Conservation (phyloP, 2,797 vertebrate genomes). For the Rhynchotus rufescens region DNA sequence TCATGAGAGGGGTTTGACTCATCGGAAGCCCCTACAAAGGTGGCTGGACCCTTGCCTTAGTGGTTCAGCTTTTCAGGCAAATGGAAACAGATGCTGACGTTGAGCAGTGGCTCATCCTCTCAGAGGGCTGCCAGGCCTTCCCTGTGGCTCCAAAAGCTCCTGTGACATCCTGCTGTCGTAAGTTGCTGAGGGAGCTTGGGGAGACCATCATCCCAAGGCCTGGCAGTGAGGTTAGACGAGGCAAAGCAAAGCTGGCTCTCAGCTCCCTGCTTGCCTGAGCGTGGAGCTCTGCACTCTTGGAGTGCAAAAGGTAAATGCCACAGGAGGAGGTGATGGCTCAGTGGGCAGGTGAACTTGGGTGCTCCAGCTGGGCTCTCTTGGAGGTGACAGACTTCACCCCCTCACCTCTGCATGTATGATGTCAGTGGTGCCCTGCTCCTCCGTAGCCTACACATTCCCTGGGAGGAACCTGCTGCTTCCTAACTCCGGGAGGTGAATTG, state of each 20-base stretch:
- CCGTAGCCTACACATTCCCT: not conserved
- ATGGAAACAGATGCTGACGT: slow-evolving; percentile 48
- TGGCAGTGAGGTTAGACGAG: not conserved
- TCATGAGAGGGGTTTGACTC: slow-evolving; percentile 51
- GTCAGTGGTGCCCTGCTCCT: not conserved
- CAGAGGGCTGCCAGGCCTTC: not conserved
- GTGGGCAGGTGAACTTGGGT: not conserved
- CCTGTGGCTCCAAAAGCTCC: not conserved
- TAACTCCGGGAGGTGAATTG: not conserved
- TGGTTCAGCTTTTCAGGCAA: slow-evolving; percentile 17
- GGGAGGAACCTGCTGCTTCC: not conserved
- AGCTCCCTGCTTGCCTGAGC: not conserved
- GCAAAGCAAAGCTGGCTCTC: not conserved
- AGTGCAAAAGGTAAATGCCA: not conserved
- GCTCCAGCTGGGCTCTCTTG: not conserved
- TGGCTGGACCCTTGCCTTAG: slow-evolving; percentile 48
- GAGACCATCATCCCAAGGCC: not conserved
- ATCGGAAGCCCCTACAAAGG: slow-evolving; percentile 59
- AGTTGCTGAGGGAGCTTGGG: not conserved
- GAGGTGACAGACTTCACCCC: not conserved
- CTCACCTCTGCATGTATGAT: not conserved
- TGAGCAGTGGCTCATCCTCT: not conserved
- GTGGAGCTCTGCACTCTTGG: not conserved
- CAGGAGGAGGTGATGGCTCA: not conserved
- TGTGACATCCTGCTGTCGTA: not conserved